A percentile compares a stretch with the other conserved stretches of the same genome.
Conservation (phyloP, 2,113 vertebrate genomes). For the Bucco capensis region DNA sequence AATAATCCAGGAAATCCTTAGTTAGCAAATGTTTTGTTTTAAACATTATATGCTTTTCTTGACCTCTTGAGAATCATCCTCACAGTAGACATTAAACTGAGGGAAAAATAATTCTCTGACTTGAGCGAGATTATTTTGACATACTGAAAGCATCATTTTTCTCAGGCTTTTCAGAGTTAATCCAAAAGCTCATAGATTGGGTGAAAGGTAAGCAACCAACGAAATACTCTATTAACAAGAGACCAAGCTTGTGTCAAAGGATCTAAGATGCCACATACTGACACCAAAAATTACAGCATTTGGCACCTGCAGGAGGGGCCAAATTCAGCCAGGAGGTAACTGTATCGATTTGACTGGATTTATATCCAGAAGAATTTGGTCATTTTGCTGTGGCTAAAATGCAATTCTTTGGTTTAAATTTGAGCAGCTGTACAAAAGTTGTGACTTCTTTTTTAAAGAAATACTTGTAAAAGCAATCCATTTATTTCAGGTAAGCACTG, state of each 20-base stretch:
- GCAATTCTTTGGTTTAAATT: background rate
- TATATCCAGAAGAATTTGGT: background rate
- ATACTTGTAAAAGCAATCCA: background rate
- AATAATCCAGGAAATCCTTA: constrained; percentile 52
- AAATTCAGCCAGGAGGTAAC: background rate
- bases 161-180: background rate
- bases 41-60: constrained; percentile 57
- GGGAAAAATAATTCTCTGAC: constrained; percentile 11
- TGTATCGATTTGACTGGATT: background rate
- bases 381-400: background rate
- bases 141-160: background rate
- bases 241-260: background rate
- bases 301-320: too few relatives aligned
- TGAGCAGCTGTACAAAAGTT: background rate
- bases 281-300: background rate
- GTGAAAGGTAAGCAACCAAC: background rate
- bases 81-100: background rate
- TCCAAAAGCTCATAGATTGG: background rate
- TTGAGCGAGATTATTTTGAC: background rate
- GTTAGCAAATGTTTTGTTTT: constrained; percentile 56
- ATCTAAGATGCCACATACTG: background rate
- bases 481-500: background rate
- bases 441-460: background rate
- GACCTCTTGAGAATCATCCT: background rate
- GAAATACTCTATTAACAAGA: background rate